Percentiles rank a stretch among this genome's conserved stretches.
phyloP scores from a whole-genome alignment of 2,888 invertebrate genomes.

The Mesoligia furuncula region DNA sequence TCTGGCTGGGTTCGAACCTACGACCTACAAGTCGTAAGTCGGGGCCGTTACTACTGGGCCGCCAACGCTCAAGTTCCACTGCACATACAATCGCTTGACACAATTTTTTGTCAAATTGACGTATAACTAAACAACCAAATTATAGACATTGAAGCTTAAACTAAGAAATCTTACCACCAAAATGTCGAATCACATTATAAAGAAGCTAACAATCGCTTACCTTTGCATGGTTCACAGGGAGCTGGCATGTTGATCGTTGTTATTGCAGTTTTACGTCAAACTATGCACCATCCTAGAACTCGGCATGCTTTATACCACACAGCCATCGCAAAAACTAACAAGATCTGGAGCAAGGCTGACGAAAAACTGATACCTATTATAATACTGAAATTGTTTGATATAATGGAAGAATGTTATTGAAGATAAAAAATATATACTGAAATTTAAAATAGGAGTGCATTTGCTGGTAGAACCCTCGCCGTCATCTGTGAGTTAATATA shows the following conservation, averaged over 20 bases:
- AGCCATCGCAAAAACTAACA: conserved; percentile 75
- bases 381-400: conserved; percentile 51
- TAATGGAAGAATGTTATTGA: conserved; percentile 49
- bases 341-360: conserved; percentile 81
- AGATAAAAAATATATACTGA: conserved; percentile 22
- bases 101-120: not conserved
- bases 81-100: not conserved
- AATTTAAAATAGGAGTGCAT: not conserved
- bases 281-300: conserved; percentile 65
- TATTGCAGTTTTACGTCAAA: conserved; percentile 65
- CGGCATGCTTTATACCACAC: conserved; percentile 78
- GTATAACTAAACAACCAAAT: not conserved
- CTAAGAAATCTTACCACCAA: not conserved
- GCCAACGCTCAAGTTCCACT: not conserved
- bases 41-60: not conserved
- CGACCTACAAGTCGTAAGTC: not conserved
- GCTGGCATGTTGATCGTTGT: conserved; percentile 84
- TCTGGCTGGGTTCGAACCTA: not conserved
- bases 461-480: conserved; percentile 3
- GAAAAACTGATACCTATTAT: conserved; percentile 73
- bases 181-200: not conserved
- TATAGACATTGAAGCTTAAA: not conserved
- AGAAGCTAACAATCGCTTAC: conserved; percentile 73
- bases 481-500: not conserved
- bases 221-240: conserved; percentile 91